phyloP scores from a whole-genome alignment of 2,888 invertebrate species.

The Teleogryllus oceanicus region DNA sequence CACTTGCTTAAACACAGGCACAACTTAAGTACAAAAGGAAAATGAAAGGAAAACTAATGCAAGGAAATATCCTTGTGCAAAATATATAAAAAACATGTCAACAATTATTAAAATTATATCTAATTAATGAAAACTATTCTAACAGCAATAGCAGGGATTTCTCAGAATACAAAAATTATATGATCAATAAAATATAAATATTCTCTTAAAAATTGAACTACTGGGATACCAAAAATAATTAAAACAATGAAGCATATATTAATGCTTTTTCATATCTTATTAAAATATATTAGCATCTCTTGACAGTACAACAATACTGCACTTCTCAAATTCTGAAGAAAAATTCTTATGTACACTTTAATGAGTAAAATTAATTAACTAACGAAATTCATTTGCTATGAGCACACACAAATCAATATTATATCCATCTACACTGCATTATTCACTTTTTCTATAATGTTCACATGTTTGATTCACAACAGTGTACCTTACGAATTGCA shows the following conservation, averaged over 20 bases:
- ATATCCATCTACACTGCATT: background rate
- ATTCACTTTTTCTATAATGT: too few relatives aligned
- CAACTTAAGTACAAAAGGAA: background rate
- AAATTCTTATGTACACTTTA: background rate
- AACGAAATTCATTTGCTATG: background rate
- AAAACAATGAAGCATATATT: background rate
- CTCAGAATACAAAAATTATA: background rate
- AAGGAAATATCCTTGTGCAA: background rate
- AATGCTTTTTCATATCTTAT: background rate
- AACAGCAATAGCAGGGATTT: background rate
- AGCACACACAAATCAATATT: background rate
- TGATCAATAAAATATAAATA: background rate
- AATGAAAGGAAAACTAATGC: background rate
- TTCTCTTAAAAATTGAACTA: background rate
- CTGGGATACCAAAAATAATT: too few relatives aligned
- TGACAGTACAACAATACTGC: background rate
- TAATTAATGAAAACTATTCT: background rate
- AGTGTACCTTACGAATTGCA: too few relatives aligned
- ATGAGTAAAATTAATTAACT: background rate
- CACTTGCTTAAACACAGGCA: background rate
- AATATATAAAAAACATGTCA: background rate
- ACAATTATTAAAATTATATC: constrained; percentile 9
- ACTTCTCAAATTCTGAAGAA: too few relatives aligned
- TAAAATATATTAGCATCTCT: constrained; percentile 1
- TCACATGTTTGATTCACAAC: too few relatives aligned